phyloP scores from a whole-genome alignment of 2,888 invertebrate genomes.

The Drosophila mulleri region DNA sequence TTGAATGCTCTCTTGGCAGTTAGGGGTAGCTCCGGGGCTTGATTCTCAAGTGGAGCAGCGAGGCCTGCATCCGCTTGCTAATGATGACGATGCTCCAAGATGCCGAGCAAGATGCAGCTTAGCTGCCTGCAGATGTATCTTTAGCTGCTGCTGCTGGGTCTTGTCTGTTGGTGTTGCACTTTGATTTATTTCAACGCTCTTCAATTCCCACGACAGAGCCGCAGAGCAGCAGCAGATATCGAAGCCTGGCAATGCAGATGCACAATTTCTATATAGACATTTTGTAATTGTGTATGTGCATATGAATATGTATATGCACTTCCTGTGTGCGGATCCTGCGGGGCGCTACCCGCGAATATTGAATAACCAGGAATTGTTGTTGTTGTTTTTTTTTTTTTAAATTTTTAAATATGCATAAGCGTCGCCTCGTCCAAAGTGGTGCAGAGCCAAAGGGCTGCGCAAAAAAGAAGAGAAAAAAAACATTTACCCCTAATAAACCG shows the following conservation, averaged over 20 bases:
- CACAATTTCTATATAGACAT: conserved; percentile 16
- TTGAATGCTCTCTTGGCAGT: conserved; percentile 23
- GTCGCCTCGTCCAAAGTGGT: conserved; percentile 72
- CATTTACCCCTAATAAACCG: conserved; percentile 77
- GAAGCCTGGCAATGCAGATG: conserved; percentile 44
- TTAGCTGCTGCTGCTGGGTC: conserved; percentile 10
- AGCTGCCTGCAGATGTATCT: conserved; percentile 18
- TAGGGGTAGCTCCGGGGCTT: conserved; percentile 26
- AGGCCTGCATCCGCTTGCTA: conserved; percentile 79
- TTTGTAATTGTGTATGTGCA: conserved; percentile 18
- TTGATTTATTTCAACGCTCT: conserved; percentile 73
- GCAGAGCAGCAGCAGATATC: conserved; percentile 46
- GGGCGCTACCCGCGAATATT: conserved; percentile 74
- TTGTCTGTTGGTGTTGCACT: conserved; percentile 54
- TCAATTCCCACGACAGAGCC: conserved; percentile 72
- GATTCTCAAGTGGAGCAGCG: conserved; percentile 63
- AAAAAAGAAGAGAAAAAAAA: conserved; percentile 14
- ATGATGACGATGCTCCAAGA: conserved; percentile 60
- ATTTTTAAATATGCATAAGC: conserved; percentile 67
- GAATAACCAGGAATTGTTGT: conserved; percentile 64
- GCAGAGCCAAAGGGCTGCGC: conserved; percentile 72
- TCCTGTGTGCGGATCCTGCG: conserved; percentile 61
- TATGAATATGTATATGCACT: conserved; percentile 52
- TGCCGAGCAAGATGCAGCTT: conserved; percentile 30
- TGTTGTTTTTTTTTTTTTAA: conserved; percentile 4